Base-by-base conservation (phyloP, 2,888 invertebrate genomes). In the Amiota communis region DNA sequence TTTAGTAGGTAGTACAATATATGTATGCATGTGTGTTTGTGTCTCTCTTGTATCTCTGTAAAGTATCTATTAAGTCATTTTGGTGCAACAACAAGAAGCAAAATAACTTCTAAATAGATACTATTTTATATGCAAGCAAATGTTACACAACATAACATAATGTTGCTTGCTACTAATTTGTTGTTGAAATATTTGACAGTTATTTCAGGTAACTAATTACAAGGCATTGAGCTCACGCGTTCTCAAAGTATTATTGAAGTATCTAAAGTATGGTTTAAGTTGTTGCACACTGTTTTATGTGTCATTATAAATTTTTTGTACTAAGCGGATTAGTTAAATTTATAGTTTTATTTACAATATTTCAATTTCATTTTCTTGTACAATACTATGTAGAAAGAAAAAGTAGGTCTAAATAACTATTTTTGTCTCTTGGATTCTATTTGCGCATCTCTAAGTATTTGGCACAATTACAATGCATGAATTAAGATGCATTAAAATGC, bases 21-120 rank as follows among this genome's bases (percentile, higher is more conserved):
- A 6, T 36, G 8, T 36, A 36, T 36, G 8, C 2, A 36, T 36
- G 36, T 10, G 53, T 12, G 10, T 65, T 36, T 47, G 23, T 23
- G 9, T 56, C 8, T 53, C 8, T 15, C 20, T 23, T 46, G 53
- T 68, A 53, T 65, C 49, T 65, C 49, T 36, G 17, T 68, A n/a
- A 17, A n/a, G 53, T n/a, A 46, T n/a, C 23, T 72, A 72, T 72
- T 72, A 67, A 67, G 72, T 72, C 36, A 72, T 72, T 72, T 48
- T 49, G 17, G 46, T 46, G 49, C 49, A n/a, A 11, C 48, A 36
- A 36, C 59, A 59, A 20, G 10, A n/a, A 64, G 48, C 65, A 15
- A 48, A 36, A 48, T 46, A 64, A 64, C 36, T 64, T 46, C 15
- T 17, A 64, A 10, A 47, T 23, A 64, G 17, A 47, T 23, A n/a